Base-by-base conservation (phyloP, 2,888 invertebrate genomes). In the Cyrtodaria siliqua region DNA sequence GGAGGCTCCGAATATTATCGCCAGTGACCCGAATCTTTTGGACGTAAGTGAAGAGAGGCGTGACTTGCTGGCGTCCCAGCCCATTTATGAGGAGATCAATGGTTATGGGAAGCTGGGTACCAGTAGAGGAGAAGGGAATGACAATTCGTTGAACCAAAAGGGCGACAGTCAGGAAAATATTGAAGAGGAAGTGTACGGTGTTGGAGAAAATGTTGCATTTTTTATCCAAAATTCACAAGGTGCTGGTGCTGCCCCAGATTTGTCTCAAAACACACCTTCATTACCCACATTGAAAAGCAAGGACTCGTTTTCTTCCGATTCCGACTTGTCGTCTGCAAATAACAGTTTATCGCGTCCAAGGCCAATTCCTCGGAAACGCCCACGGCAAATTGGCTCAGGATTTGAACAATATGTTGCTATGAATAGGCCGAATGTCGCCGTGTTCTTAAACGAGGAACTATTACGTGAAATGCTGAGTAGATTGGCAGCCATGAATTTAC, bases 1-100 rank as follows among this genome's bases (percentile, higher is more conserved):
- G 8, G 60, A 70, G 63, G 52, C 57, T 27, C 40, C 61, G 9
- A 67, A 29, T 20, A 24, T 27, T 8, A 27, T 59, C 9, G 1
- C 40, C 4, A 40, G 23, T 33, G 62, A 56, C 2, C 55, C 55
- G 16, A 18, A 49, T 16, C 61, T 68, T 47, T 50, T 62, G 14
- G 20, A 53, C 44, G 68, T 86, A 40, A 85, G 83, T 42, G 86
- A 88, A 26, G 86, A 87, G 53, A 75, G 89, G 38, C 50, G 85
- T 29, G 66, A 68, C 4, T 57, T 89, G 23, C 66, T 90, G 14
- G 88, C 89, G 0, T 83, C 86, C 0, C 90, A 90, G 71, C 90
- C 90, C 18, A 89, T 90, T 49, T 90, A 90, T 62, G 90, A 90
- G 55, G 90, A 90, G 67, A 90, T 90, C 6, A 87, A 89, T 59